Evolutionary conservation across 2,113 vertebrate genomes (phyloP), one percentile per base, ranked within the genome.

Genomic region (Setophaga coronata): DNA sequence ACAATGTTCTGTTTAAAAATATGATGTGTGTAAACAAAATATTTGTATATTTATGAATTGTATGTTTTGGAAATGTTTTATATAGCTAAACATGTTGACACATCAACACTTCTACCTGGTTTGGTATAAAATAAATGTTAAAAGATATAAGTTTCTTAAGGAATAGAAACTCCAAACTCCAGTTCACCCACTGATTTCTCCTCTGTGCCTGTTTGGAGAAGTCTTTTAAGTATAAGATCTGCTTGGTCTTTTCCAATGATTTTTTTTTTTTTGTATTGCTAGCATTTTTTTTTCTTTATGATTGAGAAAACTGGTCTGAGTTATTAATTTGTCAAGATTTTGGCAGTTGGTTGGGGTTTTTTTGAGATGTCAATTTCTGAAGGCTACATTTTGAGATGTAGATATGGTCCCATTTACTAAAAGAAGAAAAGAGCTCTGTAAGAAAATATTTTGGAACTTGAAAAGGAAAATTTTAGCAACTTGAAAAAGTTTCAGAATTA

Each of bases 1-100:
- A 56, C 34, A 58, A n/a, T 51, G 58, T 80, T 94, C 73, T 89
- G 87, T 85, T 96, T 90, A 82, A 76, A 94, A 93, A 87, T 88
- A 54, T 6, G 42, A 67, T 66, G 25, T 77, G 57, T 72, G 7
- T 62, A 92, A 94, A 95, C 78, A 96, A 96, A 96, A 85, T 91
- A 60, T 93, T 96, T 91, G 57, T 92, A 1, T 85, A 31, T 87
- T 82, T 96, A 79, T 42, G 40, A 73, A 45, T 33, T 9, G 12
- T 77, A 88, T 87, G 65, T 95, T 96, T 88, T 47, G 71, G 45
- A 66, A 85, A 76, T 65, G 69, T 89, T 91, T 74, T 78, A 29
- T 54, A 2, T 70, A 47, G 19, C n/a, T 81, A 24, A 94, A 42
- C 20, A 20, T 62, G 29, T 66, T 80, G 78, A 14, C 19, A 12